Evolutionary conservation across 2,888 invertebrate species (phyloP).

Genomic region (Apoda limacodes): DNA sequence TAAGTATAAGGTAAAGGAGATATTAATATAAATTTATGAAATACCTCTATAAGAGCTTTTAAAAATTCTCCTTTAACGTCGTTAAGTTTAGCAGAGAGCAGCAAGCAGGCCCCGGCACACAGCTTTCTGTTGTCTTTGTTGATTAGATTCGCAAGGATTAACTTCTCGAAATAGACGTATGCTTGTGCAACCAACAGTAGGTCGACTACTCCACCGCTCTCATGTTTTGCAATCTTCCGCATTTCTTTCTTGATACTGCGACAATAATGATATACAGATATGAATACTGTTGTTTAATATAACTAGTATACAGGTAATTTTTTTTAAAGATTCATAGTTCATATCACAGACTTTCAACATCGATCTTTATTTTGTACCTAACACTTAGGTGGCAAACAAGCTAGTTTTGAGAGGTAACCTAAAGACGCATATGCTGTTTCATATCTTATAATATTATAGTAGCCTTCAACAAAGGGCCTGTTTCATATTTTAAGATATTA

Average conservation of each 20-base stretch:
- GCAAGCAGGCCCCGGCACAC: conserved; percentile 94
- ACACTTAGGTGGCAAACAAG: no score
- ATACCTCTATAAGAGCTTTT: conserved; percentile 89
- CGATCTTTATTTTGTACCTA: no score
- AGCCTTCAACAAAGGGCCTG: no score
- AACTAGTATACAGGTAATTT: no score
- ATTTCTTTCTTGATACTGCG: conserved; percentile 94
- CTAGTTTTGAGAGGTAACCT: no score
- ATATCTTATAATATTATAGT: no score
- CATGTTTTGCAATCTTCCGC: conserved; percentile 89
- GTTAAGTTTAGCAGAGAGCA: conserved; percentile 96
- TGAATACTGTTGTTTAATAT: no score
- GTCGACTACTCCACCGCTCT: conserved; percentile 82
- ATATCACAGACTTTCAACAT: no score
- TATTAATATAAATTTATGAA: background rate
- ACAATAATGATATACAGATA: conserved; percentile 10
- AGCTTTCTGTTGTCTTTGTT: conserved; percentile 96
- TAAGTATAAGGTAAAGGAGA: background rate
- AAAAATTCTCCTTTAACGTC: conserved; percentile 94
- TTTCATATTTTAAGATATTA: no score
- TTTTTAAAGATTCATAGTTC: no score
- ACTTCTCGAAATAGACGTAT: conserved; percentile 98
- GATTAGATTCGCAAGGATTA: conserved; percentile 90
- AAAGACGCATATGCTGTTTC: no score
- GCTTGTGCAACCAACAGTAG: conserved; percentile 94